Evolutionary conservation across 2,888 invertebrate genomes (phyloP).

Genomic region (Thysanoteuthis rhombus): DNA sequence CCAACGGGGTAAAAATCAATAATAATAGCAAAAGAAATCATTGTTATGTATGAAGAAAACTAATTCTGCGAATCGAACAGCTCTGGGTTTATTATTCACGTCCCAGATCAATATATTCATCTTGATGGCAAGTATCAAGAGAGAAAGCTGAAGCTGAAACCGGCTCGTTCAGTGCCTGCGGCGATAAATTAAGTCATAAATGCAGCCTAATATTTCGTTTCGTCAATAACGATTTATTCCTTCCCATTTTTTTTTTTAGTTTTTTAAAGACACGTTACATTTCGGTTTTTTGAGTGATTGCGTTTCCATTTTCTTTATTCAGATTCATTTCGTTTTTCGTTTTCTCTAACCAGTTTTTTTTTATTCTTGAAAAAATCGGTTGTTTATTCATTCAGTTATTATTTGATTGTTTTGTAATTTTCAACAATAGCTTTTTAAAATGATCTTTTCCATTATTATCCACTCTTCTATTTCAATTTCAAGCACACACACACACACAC

Average conservation of each 20-base stretch:
- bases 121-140: not conserved
- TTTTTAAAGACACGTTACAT: not conserved
- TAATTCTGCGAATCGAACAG: not conserved
- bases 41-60: not conserved
- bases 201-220: not conserved
- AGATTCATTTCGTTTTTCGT: too few species aligned
- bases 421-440: not conserved
- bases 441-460: not conserved
- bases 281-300: not conserved
- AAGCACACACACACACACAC: not conserved
- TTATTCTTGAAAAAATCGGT: not conserved
- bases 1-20: not conserved
- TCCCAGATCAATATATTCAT: not conserved
- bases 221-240: not conserved
- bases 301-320: not conserved
- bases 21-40: not conserved
- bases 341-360: not conserved
- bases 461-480: not conserved
- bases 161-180: not conserved
- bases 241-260: not conserved
- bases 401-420: not conserved
- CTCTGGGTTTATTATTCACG: not conserved
- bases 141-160: not conserved
- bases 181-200: conserved; percentile 12
- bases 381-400: not conserved